Percentiles rank a stretch among this genome's conserved stretches.
Evolutionary conservation across 2,113 vertebrate genomes (phyloP).

Genomic region (Cromileptes altivelis): DNA sequence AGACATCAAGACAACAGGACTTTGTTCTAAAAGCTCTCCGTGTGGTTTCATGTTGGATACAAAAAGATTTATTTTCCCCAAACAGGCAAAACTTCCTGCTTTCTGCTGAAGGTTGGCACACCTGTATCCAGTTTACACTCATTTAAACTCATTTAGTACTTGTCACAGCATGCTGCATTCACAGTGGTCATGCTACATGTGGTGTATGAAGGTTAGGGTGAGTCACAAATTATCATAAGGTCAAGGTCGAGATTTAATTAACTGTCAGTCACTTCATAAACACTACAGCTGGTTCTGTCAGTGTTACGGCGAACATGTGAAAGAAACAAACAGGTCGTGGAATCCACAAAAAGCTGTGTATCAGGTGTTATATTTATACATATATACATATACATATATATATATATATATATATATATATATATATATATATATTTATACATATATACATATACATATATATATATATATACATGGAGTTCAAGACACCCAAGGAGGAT

Average conservation of each 20-base stretch:
- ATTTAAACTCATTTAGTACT: not conserved
- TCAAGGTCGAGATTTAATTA: not conserved
- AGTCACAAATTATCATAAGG: not conserved
- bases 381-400: too few species aligned
- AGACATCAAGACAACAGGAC: not conserved
- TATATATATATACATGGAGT: too few species aligned
- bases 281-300: not conserved
- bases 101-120: not conserved
- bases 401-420: too few species aligned
- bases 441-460: too few species aligned
- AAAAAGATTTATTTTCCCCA: not conserved
- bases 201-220: not conserved
- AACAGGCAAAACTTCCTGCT: not conserved
- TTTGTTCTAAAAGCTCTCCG: not conserved
- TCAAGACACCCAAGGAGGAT: too few species aligned
- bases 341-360: too few species aligned
- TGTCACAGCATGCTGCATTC: not conserved
- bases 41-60: not conserved
- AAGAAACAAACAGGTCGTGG: not conserved
- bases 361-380: too few species aligned
- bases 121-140: not conserved
- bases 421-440: too few species aligned
- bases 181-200: not conserved
- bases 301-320: not conserved
- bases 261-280: not conserved